phyloP scores from a whole-genome alignment of 2,113 vertebrate species.

The Mesitornis unicolor region DNA sequence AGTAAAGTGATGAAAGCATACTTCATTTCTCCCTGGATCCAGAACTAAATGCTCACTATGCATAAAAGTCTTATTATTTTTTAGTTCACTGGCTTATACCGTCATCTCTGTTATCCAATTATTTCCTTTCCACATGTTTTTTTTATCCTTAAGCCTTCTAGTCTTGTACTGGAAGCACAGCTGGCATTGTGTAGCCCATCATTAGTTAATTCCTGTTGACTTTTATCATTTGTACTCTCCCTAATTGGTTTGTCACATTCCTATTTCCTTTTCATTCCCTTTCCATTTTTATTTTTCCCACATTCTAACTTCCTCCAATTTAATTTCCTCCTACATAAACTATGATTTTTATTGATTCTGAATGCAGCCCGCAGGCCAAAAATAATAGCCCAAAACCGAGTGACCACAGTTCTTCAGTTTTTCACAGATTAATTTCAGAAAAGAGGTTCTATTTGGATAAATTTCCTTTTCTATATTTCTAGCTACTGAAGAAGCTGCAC shows the following conservation, averaged over 20 bases:
- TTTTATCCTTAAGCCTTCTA: neutral
- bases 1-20: neutral
- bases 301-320: neutral
- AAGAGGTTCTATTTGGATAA: slow-evolving; percentile 66
- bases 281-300: neutral
- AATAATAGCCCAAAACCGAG: slow-evolving; percentile 56
- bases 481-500: slow-evolving; percentile 73
- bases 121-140: neutral
- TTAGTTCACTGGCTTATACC: neutral
- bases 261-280: slow-evolving; percentile 9
- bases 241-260: slow-evolving; percentile 11
- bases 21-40: neutral
- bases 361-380: slow-evolving; percentile 52
- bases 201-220: slow-evolving; percentile 30
- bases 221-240: slow-evolving; percentile 3
- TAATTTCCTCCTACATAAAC: slow-evolving; percentile 17
- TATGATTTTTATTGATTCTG: slow-evolving; percentile 56
- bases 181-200: neutral
- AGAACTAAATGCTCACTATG: neutral
- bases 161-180: no score
- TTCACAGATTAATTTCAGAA: slow-evolving; percentile 69
- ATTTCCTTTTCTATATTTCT: slow-evolving; percentile 74
- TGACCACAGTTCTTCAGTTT: slow-evolving; percentile 51
- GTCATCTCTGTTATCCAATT: neutral
- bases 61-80: neutral